phyloP scores from a whole-genome alignment of 2,797 vertebrate genomes.

The Lacerta agilis region DNA sequence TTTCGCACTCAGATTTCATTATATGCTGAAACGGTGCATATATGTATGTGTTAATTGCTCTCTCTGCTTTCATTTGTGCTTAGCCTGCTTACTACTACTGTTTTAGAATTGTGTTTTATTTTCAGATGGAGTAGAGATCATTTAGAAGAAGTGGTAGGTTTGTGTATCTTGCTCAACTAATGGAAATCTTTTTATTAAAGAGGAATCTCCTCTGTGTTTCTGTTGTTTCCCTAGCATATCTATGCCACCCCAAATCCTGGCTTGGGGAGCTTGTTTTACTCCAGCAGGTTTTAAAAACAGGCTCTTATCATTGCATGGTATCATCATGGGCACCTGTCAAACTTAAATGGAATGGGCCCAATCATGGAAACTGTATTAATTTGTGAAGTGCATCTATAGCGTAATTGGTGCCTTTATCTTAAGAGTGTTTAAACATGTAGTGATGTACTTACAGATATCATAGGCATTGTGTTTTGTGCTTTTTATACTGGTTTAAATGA shows the following conservation, averaged over 20 bases:
- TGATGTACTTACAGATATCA: not conserved
- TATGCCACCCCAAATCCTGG: slow-evolving; percentile 5
- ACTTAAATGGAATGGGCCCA: slow-evolving; percentile 34
- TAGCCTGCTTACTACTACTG: slow-evolving; percentile 10
- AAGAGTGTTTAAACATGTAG: slow-evolving; percentile 33
- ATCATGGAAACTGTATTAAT: slow-evolving; percentile 30
- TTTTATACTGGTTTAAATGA: not conserved
- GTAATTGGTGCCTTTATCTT: slow-evolving; percentile 41
- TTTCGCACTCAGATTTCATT: slow-evolving; percentile 43
- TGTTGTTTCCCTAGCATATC: slow-evolving; percentile 21
- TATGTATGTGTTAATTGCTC: slow-evolving; percentile 59
- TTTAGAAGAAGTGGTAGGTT: slow-evolving; percentile 33
- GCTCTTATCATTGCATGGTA: slow-evolving; percentile 24
- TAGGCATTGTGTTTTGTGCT: slow-evolving; percentile 3
- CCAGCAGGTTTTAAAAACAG: slow-evolving; percentile 19
- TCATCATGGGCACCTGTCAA: slow-evolving; percentile 45
- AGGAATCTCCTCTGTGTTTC: not conserved
- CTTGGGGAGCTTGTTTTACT: slow-evolving; percentile 26
- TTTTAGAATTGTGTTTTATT: slow-evolving; percentile 38
- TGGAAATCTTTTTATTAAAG: not conserved
- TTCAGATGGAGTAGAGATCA: slow-evolving; percentile 35
- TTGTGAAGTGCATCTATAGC: slow-evolving; percentile 13
- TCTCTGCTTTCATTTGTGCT: slow-evolving; percentile 28
- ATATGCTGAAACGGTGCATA: slow-evolving; percentile 43
- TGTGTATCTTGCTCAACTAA: slow-evolving; percentile 31